Evolutionary conservation across 1,140 invertebrate species (phyloP), one percentile per base, ranked within the genome.

Genomic region (Drosophila watanabei): DNA sequence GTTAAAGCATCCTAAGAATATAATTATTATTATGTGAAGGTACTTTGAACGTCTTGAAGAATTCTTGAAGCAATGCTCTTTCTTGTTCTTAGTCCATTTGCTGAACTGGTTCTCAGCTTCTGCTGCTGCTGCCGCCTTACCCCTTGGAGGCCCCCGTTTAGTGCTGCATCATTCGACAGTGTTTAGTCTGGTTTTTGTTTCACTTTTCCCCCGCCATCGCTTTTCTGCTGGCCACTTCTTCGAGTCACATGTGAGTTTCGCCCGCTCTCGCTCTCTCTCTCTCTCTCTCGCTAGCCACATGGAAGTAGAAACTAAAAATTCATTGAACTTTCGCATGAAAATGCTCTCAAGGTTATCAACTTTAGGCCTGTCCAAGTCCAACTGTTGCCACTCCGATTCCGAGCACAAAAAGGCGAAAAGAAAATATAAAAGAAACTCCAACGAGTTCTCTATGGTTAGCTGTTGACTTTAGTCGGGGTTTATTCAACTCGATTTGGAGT

Each of bases 311-410:
- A 87, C 87, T 87, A 91, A 91, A 92, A 92, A 92, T 92, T 92
- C 91, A 92, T 92, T 92, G 91, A 92, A 92, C 91, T 92, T 92
- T 92, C 91, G 91, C 91, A 92, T 92, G 86, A 92, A 91, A 92
- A 92, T 91, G 91, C 91, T 92, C 87, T 92, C 91, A 92, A 92
- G 91, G 91, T 92, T 92, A 92, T 92, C 91, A 92, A 92, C 91
- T 90, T 90, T 90, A 73, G 81, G 78, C 78, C 82, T 85, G 82
- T 87, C 83, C 83, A 86, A 85, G 88, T 90, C 75, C 75, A 72
- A 72, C 70, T 72, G 70, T 73, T 73, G 70, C 52, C 68, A 61
- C 45, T 61, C 69, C 70, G 68, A 73, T 73, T 73, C 37, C 68
- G 66, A 69, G 46, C 41, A 63, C 32, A 57, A 60, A 68, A 61